A percentile compares a stretch with the other conserved stretches of the same genome.
Conservation (phyloP, 2,888 invertebrate species). For the Mythimna loreyi region DNA sequence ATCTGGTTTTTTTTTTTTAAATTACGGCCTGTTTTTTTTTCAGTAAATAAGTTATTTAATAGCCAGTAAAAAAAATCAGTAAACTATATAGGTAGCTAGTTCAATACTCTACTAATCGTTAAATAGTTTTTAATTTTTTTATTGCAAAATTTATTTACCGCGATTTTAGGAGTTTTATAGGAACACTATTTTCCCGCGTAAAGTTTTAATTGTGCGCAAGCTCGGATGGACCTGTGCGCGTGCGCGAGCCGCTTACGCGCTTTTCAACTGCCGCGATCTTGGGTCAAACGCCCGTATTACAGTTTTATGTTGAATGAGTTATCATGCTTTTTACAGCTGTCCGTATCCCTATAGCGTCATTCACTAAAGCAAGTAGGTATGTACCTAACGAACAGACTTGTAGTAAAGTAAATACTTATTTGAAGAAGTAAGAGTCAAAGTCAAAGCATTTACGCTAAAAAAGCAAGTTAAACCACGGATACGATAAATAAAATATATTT, state of each 20-base stretch:
- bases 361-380: background rate
- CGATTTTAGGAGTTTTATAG: conserved; percentile 43
- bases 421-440: too few relatives aligned
- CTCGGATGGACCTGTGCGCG: conserved; percentile 74
- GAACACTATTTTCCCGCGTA: conserved; percentile 68
- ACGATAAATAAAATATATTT: background rate
- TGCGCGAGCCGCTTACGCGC: conserved; percentile 83
- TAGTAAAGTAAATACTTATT: too few relatives aligned
- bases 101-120: background rate
- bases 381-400: background rate
- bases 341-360: background rate
- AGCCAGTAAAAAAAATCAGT: too few relatives aligned
- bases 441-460: too few relatives aligned
- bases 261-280: conserved; percentile 72
- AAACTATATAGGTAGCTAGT: background rate
- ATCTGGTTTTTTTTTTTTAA: background rate
- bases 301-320: conserved; percentile 34
- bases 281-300: conserved; percentile 29
- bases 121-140: background rate
- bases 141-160: conserved; percentile 64
- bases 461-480: background rate
- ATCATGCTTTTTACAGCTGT: conserved; percentile 14
- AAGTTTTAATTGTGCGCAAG: conserved; percentile 57
- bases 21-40: background rate
- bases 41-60: background rate